Base-by-base conservation (phyloP, 2,888 invertebrate species). In the Parapristionchus giblindavisi region DNA sequence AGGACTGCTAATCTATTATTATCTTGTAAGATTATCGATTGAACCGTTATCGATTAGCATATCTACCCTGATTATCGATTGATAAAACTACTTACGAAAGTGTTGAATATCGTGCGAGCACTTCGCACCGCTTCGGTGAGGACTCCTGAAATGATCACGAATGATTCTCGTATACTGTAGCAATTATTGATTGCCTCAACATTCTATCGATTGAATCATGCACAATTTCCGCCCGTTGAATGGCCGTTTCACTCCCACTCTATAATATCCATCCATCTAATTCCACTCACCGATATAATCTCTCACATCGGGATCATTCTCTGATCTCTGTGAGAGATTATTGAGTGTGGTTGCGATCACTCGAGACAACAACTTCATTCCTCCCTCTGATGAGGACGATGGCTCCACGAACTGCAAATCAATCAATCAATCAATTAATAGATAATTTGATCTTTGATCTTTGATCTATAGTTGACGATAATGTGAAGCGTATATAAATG, bases 21-120 rank as follows among this genome's bases (percentile, higher is more conserved):
- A n/a, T n/a, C n/a, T n/a, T n/a, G n/a, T n/a, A n/a, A n/a, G n/a
- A 34, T 34, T 60, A 34, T 52, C n/a, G n/a, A n/a, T n/a, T n/a
- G n/a, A n/a, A n/a, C n/a, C n/a, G n/a, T n/a, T n/a, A n/a, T n/a
- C n/a, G n/a, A n/a, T n/a, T n/a, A n/a, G n/a, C n/a, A n/a, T n/a
- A n/a, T n/a, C n/a, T n/a, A n/a, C n/a, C n/a, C n/a, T n/a, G n/a
- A n/a, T n/a, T n/a, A n/a, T n/a, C 11, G 11, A 54, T 52, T 52
- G 14, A 63, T 34, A 76, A 21, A 21, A 51, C 51, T 56, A 77
- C 82, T 75, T 54, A 81, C 82, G 72, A 77, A 78, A 29, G 80
- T 81, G 58, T 82, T 82, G 32, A 79, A 73, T 36, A 82, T 80
- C 11, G 76, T 70, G 38, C 80, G 76, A 21, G 81, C 74, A 56